Evolutionary conservation across 2,113 vertebrate species (phyloP).

Genomic region (Myrmecobius fasciatus): DNA sequence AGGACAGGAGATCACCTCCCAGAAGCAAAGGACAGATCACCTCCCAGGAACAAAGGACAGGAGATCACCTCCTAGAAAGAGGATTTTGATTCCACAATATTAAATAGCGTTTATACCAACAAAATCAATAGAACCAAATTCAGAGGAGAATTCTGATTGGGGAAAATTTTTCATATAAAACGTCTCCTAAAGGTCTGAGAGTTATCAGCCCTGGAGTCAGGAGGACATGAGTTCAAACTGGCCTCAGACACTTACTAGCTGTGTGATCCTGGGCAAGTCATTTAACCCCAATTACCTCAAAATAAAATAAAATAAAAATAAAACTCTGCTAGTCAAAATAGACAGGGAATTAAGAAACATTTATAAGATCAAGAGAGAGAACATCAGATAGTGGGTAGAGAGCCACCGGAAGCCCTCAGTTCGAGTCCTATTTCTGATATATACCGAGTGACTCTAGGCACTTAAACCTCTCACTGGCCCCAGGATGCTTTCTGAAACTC

Average conservation of each 20-base stretch:
- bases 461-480: not conserved
- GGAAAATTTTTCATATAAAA: not conserved
- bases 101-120: not conserved
- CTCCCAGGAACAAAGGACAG: too few relatives aligned
- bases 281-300: not conserved
- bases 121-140: not conserved
- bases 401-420: not conserved
- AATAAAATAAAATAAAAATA: not conserved
- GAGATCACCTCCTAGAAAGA: not conserved
- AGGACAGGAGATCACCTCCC: too few relatives aligned
- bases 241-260: not conserved
- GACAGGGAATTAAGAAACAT: not conserved
- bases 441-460: not conserved
- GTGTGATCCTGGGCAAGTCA: not conserved
- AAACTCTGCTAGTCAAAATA: not conserved
- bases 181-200: not conserved
- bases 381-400: not conserved
- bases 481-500: not conserved
- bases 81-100: not conserved
- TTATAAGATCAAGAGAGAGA: not conserved
- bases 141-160: not conserved
- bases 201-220: not conserved
- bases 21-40: too few relatives aligned
- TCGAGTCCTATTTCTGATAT: not conserved
- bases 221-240: not conserved